These are phyloP conservation scores for Neoseiulus cucumeris DNA, from an alignment of 1,140 invertebrate genomes.

Conservation along the genomic window DNA sequence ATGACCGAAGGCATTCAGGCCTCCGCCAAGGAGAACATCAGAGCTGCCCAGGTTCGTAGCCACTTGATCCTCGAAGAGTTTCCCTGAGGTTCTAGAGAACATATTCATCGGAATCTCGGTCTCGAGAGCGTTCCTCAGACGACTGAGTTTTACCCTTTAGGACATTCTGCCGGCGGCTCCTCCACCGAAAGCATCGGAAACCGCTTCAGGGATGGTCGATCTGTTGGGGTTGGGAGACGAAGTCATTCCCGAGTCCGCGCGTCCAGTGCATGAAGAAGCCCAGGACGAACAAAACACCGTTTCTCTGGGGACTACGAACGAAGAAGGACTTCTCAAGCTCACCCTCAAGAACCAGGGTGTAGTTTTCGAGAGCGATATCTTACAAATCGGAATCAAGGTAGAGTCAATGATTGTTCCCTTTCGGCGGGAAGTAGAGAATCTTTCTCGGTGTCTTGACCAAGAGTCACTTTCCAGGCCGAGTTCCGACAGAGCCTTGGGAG, in stretches of 20 bases:
- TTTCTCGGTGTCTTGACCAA: too few relatives aligned
- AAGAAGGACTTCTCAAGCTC: constrained; percentile 62
- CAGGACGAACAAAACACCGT: background rate
- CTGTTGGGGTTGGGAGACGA: background rate
- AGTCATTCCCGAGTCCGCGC: background rate
- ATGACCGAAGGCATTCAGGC: constrained; percentile 5
- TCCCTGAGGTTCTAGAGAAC: background rate
- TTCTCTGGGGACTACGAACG: constrained; percentile 25
- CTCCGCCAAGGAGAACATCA: background rate
- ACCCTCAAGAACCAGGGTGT: constrained; percentile 92
- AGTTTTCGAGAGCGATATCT: constrained; percentile 86
- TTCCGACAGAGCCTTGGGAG: constrained; percentile 80
- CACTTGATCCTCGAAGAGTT: background rate
- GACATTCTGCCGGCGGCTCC: constrained; percentile 14
- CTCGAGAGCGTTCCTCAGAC: too few relatives aligned
- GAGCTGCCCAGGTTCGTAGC: background rate
- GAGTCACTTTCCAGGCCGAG: constrained; percentile 47
- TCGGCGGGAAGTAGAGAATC: too few relatives aligned
- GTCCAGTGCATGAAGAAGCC: background rate
- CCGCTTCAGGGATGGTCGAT: constrained; percentile 24
- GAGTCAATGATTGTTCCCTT: too few relatives aligned
- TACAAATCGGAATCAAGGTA: constrained; percentile 84
- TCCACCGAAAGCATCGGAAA: constrained; percentile 22
- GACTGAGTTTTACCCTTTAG: background rate
- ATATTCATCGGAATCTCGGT: background rate